A percentile compares a stretch with the other conserved stretches of the same genome.
Evolutionary conservation across 2,113 vertebrate genomes (phyloP).

Genomic region (Notothenia coriiceps): DNA sequence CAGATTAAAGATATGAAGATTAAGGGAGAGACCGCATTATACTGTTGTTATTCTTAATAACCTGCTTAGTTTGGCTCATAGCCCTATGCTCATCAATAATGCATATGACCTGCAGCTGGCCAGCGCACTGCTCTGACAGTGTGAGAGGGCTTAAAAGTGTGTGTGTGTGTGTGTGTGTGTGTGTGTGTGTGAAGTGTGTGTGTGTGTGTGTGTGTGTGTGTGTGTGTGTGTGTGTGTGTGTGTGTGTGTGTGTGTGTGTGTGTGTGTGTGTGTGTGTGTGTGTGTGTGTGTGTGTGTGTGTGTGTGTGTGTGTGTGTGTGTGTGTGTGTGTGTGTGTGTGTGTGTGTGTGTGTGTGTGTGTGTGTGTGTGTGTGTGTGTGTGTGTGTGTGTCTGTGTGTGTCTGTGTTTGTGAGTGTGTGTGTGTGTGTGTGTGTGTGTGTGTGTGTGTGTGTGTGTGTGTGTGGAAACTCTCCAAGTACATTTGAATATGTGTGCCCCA

Average conservation of each 20-base stretch:
- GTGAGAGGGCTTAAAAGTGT: slow-evolving; percentile 33
- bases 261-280: too few species aligned
- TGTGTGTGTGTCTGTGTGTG: too few species aligned
- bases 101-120: slow-evolving; percentile 66
- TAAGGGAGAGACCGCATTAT: slow-evolving; percentile 51
- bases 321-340: background rate
- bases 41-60: slow-evolving; percentile 75
- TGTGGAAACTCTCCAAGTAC: slow-evolving; percentile 15
- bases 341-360: background rate
- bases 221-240: too few species aligned
- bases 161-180: background rate
- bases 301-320: too few species aligned
- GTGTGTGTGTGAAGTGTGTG: too few species aligned
- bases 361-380: too few species aligned
- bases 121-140: slow-evolving; percentile 49
- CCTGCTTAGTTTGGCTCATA: slow-evolving; percentile 69
- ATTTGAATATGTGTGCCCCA: slow-evolving; percentile 16
- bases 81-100: slow-evolving; percentile 70
- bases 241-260: background rate
- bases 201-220: too few species aligned
- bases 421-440: too few species aligned
- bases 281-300: too few species aligned
- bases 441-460: too few species aligned
- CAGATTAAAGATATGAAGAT: slow-evolving; percentile 74
- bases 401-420: too few species aligned